phyloP scores from a whole-genome alignment of 2,113 vertebrate genomes.

The Notiomystis cincta region DNA sequence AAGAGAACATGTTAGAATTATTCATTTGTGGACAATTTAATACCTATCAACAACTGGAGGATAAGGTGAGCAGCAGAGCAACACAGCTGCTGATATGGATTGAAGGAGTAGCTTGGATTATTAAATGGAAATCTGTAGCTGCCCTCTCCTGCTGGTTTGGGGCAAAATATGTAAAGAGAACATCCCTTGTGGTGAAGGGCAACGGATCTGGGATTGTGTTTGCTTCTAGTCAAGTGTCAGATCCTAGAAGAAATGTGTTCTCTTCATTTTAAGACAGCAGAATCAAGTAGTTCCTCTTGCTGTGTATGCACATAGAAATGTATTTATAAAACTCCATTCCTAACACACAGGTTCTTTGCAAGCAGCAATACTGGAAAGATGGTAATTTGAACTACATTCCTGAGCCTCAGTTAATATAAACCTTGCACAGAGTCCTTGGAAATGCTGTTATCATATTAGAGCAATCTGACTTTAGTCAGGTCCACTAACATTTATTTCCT shows the following conservation, averaged over 20 bases:
- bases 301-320: background rate
- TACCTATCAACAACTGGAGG: background rate
- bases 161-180: background rate
- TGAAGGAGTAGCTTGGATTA: background rate
- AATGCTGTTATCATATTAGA: background rate
- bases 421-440: background rate
- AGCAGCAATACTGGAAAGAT: background rate
- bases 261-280: background rate
- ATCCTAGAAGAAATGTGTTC: background rate
- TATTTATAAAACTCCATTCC: background rate
- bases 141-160: background rate
- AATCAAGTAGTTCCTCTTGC: background rate
- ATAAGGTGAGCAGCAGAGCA: background rate
- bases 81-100: background rate
- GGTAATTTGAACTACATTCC: background rate
- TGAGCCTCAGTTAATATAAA: background rate
- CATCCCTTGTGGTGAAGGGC: background rate
- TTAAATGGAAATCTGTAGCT: background rate
- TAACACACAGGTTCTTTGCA: background rate
- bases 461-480: background rate
- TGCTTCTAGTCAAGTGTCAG: background rate
- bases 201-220: background rate
- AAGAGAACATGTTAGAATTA: background rate
- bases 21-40: background rate
- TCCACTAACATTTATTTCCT: background rate